Percentiles rank a stretch among this genome's conserved stretches.
Conservation (phyloP, 2,888 invertebrate species). For the Tetranychus piercei region DNA sequence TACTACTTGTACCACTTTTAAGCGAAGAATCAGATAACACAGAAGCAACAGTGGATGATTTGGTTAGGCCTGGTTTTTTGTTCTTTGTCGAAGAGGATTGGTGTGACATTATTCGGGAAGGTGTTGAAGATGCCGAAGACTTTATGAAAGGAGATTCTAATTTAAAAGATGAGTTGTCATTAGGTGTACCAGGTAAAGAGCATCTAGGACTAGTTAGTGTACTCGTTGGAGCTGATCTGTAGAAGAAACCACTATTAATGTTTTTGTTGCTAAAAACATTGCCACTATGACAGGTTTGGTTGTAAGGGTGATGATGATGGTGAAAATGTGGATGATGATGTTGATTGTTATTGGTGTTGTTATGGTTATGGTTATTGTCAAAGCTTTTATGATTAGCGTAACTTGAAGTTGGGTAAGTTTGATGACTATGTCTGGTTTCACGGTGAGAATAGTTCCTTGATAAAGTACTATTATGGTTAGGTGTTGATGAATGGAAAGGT, state of each 20-base stretch:
- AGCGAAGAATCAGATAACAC: background rate
- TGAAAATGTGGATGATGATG: constrained; percentile 3
- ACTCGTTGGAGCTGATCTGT: background rate
- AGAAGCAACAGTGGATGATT: background rate
- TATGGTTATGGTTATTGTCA: background rate
- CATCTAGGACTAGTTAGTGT: background rate
- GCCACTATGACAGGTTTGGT: background rate
- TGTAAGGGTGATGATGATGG: background rate
- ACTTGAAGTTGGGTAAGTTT: background rate
- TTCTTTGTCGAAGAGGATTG: background rate
- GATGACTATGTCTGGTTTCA: background rate
- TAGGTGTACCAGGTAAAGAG: constrained; percentile 2
- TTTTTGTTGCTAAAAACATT: background rate
- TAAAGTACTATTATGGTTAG: background rate
- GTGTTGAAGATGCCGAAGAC: background rate
- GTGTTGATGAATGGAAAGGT: background rate
- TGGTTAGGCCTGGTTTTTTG: background rate
- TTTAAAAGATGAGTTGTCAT: background rate
- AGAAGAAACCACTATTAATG: background rate
- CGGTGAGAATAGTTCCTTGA: background rate
- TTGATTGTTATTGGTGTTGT: background rate
- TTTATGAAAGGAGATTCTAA: background rate
- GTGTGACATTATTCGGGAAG: background rate
- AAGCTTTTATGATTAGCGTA: background rate
- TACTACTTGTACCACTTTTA: background rate